These are phyloP conservation scores for Teleopsis dalmanni DNA, from an alignment of 1,140 invertebrate species.

Conservation along the genomic window DNA sequence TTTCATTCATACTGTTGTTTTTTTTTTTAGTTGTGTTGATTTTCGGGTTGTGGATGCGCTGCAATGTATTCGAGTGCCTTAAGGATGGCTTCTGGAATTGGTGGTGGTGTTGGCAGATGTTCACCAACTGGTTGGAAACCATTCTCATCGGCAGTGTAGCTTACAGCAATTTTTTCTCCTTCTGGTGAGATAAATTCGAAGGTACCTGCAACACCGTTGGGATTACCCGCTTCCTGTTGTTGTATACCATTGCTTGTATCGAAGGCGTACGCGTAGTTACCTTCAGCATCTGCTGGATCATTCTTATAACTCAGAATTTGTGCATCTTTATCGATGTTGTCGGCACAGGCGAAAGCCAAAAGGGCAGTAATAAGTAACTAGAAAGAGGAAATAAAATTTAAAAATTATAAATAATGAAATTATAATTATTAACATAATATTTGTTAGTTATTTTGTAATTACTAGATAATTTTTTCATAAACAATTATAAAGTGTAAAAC, in stretches of 20 bases:
- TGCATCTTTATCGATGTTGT: constrained; percentile 35
- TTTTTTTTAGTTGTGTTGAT: neutral
- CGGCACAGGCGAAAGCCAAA: constrained; percentile 27
- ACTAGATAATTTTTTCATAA: too few relatives aligned
- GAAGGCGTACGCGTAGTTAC: constrained; percentile 19
- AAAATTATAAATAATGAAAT: neutral
- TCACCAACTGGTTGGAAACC: constrained; percentile 46
- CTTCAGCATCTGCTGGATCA: constrained; percentile 26
- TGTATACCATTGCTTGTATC: constrained; percentile 33
- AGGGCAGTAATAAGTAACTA: constrained; percentile 16
- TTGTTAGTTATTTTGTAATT: too few relatives aligned
- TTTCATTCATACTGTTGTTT: neutral
- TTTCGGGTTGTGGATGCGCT: constrained; percentile 21
- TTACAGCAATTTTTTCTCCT: constrained; percentile 26
- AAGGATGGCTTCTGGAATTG: constrained; percentile 32
- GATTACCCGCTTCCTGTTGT: constrained; percentile 27
- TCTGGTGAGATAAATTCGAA: constrained; percentile 23
- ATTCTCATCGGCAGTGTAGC: constrained; percentile 48
- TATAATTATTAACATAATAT: neutral
- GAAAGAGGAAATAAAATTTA: neutral
- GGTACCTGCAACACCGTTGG: constrained; percentile 20
- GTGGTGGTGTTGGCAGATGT: constrained; percentile 48
- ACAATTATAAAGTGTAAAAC: too few relatives aligned
- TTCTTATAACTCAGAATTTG: constrained; percentile 7
- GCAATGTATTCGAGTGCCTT: constrained; percentile 47